Conservation (phyloP, 1,140 invertebrate genomes). For the Ceratosolen fusciceps region DNA sequence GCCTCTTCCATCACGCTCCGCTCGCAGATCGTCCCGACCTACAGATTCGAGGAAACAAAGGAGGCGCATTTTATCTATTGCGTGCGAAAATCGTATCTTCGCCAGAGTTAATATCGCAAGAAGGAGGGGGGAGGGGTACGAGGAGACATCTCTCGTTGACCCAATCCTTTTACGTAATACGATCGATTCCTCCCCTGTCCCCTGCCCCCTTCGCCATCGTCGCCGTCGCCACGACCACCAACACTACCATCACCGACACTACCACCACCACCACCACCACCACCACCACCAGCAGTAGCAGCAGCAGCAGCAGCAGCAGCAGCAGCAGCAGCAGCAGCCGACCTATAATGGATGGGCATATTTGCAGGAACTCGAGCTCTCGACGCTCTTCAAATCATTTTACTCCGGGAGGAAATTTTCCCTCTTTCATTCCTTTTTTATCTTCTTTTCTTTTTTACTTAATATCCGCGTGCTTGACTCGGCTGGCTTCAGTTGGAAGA, state of each 20-base stretch:
- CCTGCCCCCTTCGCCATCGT: too few species aligned
- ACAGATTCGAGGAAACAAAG: slow-evolving; percentile 38
- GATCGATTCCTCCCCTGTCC: neutral
- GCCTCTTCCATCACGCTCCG: slow-evolving; percentile 30
- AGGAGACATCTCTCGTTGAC: neutral
- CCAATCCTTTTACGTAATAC: neutral
- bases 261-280: too few species aligned
- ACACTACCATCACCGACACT: too few species aligned
- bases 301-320: too few species aligned
- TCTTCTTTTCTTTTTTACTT: neutral
- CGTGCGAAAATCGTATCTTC: slow-evolving; percentile 21
- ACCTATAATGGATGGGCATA: neutral
- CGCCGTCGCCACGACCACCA: too few species aligned
- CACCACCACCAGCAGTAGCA: too few species aligned
- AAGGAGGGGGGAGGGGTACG: too few species aligned
- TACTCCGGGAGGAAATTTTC: neutral
- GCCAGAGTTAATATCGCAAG: neutral
- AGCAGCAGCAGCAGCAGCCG: too few species aligned
- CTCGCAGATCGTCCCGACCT: slow-evolving; percentile 43
- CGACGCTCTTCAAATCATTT: neutral
- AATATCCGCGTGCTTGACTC: neutral
- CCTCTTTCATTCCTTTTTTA: too few species aligned
- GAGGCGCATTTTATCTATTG: slow-evolving; percentile 33
- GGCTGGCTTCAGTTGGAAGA: too few species aligned
- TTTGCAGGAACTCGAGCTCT: neutral